Evolutionary conservation across 2,113 vertebrate species (phyloP).

Genomic region (Nerophis ophidion): DNA sequence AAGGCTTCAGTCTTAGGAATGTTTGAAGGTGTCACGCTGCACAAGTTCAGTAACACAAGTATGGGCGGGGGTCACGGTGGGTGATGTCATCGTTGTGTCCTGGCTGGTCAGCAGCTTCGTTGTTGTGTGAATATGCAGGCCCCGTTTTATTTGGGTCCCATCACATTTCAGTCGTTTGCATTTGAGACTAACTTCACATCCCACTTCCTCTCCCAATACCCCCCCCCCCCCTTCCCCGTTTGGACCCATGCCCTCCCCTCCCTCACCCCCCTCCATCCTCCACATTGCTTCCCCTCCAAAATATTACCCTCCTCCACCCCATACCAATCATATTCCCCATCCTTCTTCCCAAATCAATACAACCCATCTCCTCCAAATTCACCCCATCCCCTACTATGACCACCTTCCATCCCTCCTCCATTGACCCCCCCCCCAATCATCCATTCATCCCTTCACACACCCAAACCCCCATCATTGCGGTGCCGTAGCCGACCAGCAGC

Average conservation of each 20-base stretch:
- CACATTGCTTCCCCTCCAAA: neutral
- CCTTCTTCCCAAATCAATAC: slow-evolving; percentile 29
- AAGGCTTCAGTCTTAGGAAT: too few species aligned
- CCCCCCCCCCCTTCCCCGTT: slow-evolving; percentile 26
- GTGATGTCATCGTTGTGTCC: slow-evolving; percentile 37
- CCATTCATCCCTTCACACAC: slow-evolving; percentile 17
- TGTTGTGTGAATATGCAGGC: slow-evolving; percentile 35
- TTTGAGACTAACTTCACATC: slow-evolving; percentile 54
- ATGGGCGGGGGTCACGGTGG: slow-evolving; percentile 18
- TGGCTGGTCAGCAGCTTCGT: slow-evolving; percentile 42
- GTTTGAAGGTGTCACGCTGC: slow-evolving; percentile 20
- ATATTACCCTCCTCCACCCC: neutral
- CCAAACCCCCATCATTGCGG: slow-evolving; percentile 33
- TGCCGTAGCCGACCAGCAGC: slow-evolving; percentile 68
- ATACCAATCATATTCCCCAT: slow-evolving; percentile 32
- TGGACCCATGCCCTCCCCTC: slow-evolving; percentile 13
- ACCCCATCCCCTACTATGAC: slow-evolving; percentile 22
- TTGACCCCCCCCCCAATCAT: slow-evolving; percentile 7
- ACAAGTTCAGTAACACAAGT: slow-evolving; percentile 52
- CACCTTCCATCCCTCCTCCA: neutral
- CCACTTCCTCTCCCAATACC: slow-evolving; percentile 32
- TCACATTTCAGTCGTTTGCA: slow-evolving; percentile 55
- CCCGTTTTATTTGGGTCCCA: slow-evolving; percentile 37
- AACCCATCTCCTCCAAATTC: slow-evolving; percentile 11
- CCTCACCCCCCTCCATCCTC: slow-evolving; percentile 1